A percentile compares a stretch with the other conserved stretches of the same genome.
phyloP scores from a whole-genome alignment of 2,113 vertebrate species.

The Salvelinus alpinus region DNA sequence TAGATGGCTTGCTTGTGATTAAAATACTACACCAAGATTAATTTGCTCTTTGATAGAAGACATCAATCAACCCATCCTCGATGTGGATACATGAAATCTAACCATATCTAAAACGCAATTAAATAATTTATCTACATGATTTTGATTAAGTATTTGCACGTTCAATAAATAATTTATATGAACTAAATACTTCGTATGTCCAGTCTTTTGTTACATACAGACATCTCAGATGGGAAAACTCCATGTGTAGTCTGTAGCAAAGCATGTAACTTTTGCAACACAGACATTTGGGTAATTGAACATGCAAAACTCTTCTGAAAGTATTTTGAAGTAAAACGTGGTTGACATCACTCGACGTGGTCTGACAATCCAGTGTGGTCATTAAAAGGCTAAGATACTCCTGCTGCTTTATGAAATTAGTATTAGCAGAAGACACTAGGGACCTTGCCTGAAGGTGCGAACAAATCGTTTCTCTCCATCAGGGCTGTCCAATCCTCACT shows the following conservation, averaged over 20 bases:
- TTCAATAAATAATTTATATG: background rate
- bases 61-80: background rate
- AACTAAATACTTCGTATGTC: background rate
- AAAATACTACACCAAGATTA: conserved; percentile 3
- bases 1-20: background rate
- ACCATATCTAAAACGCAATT: conserved; percentile 11
- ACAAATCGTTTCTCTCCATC: conserved; percentile 35
- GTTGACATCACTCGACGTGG: background rate
- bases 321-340: background rate
- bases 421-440: conserved; percentile 22
- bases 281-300: background rate
- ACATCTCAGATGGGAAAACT: background rate
- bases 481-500: background rate
- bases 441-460: conserved; percentile 22
- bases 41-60: conserved; percentile 19
- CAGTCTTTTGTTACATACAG: background rate
- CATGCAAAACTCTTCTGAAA: background rate
- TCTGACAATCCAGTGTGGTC: background rate
- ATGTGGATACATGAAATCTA: conserved; percentile 1
- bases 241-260: background rate
- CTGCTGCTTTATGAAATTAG: conserved; percentile 16
- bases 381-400: background rate
- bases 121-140: background rate
- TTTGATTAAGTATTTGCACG: conserved; percentile 14
- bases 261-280: background rate